Evolutionary conservation across 2,888 invertebrate species (phyloP).

Genomic region (Timandra comae): DNA sequence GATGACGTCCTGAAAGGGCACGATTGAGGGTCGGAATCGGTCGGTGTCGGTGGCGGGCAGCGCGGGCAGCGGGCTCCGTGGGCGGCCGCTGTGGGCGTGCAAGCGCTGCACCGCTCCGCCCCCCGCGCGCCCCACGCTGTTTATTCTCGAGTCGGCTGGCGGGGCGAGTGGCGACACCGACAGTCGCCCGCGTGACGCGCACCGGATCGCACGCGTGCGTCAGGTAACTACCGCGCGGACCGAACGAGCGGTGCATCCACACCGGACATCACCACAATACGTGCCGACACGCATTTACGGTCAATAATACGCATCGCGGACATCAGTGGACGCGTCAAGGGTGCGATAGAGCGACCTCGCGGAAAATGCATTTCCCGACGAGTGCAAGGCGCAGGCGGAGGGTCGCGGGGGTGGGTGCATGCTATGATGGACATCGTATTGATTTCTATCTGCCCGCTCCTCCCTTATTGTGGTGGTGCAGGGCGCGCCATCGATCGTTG

Average conservation of each 20-base stretch:
- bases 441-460: constrained; percentile 77
- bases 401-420: constrained; percentile 79
- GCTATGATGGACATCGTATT: constrained; percentile 78
- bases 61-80: constrained; percentile 34
- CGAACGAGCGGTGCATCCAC: constrained; percentile 65
- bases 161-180: constrained; percentile 47
- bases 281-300: constrained; percentile 30
- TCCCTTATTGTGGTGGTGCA: constrained; percentile 72
- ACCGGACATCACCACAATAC: constrained; percentile 56
- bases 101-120: constrained; percentile 58
- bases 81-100: constrained; percentile 72
- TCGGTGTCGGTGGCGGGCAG: constrained; percentile 29
- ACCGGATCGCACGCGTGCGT: constrained; percentile 57
- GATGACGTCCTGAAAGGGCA: constrained; percentile 29
- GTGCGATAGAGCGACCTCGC: constrained; percentile 47
- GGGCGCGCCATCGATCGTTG: constrained; percentile 72
- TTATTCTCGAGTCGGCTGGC: constrained; percentile 69
- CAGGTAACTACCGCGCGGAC: constrained; percentile 48
- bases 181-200: constrained; percentile 74
- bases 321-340: constrained; percentile 36
- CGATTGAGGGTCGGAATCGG: constrained; percentile 24
- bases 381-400: constrained; percentile 71
- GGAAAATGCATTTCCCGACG: constrained; percentile 68
- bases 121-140: constrained; percentile 59
- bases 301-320: constrained; percentile 21